Conservation (phyloP, 2,888 invertebrate species). For the Tachina lurida region DNA sequence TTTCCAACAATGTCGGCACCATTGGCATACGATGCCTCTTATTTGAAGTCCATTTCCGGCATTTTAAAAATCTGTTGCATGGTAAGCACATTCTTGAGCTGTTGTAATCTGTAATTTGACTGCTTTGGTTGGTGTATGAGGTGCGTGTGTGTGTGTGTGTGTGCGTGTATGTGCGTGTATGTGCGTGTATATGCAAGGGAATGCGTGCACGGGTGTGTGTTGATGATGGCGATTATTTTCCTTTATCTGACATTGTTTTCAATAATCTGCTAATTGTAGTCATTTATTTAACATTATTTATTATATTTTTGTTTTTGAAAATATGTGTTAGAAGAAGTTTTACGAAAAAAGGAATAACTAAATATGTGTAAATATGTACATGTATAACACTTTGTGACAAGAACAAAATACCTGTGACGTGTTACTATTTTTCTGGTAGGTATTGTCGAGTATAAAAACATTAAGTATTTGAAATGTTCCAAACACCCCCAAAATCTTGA, state of each 20-base stretch:
- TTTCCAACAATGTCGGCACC: constrained; percentile 68
- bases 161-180: background rate
- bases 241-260: background rate
- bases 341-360: too few relatives aligned
- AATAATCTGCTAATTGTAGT: background rate
- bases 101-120: background rate
- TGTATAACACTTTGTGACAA: too few relatives aligned
- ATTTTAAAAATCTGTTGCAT: constrained; percentile 72
- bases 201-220: background rate
- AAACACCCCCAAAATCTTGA: too few relatives aligned
- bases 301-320: background rate
- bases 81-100: constrained; percentile 55
- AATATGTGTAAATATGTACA: too few relatives aligned
- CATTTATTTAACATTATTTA: background rate
- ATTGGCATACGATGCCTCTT: constrained; percentile 68
- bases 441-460: too few relatives aligned
- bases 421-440: too few relatives aligned
- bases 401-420: too few relatives aligned
- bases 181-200: background rate
- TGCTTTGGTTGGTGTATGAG: background rate
- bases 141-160: background rate
- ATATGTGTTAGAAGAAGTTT: too few relatives aligned
- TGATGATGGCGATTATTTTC: background rate
- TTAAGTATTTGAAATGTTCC: too few relatives aligned
- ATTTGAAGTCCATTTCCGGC: constrained; percentile 70